phyloP scores from a whole-genome alignment of 2,113 vertebrate genomes.

The Nerophis lumbriciformis region DNA sequence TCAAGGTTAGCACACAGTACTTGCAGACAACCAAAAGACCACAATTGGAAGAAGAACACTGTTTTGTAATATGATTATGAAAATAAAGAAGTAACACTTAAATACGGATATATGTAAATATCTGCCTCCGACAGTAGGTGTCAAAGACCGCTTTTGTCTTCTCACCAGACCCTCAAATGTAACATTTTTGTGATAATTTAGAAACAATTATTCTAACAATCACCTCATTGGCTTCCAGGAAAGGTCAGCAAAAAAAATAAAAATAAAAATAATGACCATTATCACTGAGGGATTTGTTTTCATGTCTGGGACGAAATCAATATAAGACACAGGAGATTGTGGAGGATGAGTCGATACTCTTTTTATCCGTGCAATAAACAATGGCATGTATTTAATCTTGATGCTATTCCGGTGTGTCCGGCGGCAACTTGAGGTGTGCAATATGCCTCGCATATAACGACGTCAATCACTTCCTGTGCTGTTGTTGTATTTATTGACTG shows the following conservation, averaged over 20 bases:
- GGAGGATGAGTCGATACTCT: neutral
- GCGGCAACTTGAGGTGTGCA: neutral
- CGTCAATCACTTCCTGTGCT: too few relatives aligned
- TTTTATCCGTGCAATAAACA: conserved; percentile 1
- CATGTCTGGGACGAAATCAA: conserved; percentile 1
- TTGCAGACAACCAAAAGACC: too few relatives aligned
- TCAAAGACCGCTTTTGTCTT: too few relatives aligned
- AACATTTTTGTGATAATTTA: too few relatives aligned
- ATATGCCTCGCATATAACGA: neutral
- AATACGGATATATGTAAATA: too few relatives aligned
- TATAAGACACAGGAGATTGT: conserved; percentile 3
- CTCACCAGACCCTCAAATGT: too few relatives aligned
- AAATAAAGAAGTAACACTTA: too few relatives aligned
- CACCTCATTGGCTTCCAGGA: conserved; percentile 24
- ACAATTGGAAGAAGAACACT: too few relatives aligned
- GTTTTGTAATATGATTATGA: too few relatives aligned
- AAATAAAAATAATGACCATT: neutral
- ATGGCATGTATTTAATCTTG: neutral
- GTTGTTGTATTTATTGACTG: too few relatives aligned
- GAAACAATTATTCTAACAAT: neutral
- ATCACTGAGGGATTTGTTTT: conserved; percentile 17
- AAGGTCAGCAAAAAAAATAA: conserved; percentile 36
- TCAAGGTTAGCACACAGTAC: too few relatives aligned
- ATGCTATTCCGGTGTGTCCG: conserved; percentile 1
- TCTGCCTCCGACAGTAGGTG: too few relatives aligned